phyloP scores from a whole-genome alignment of 1,140 invertebrate species.

The Coelopa frigida region DNA sequence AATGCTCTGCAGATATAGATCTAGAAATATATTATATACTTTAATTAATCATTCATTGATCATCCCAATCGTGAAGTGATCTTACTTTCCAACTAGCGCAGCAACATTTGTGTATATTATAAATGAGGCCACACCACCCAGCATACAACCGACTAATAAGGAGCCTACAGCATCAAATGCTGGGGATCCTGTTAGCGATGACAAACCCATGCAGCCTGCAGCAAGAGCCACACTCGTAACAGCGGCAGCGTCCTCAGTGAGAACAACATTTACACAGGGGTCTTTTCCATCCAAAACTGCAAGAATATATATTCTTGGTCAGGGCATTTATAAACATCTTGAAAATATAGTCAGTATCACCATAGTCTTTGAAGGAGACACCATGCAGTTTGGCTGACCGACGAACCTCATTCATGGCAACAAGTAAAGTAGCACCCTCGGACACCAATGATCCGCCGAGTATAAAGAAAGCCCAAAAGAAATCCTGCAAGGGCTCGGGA shows the following conservation, averaged over 20 bases:
- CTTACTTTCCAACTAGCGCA: slow-evolving; percentile 79
- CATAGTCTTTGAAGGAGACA: slow-evolving; percentile 73
- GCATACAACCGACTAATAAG: slow-evolving; percentile 77
- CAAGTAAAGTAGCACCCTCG: slow-evolving; percentile 84
- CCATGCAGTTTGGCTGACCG: slow-evolving; percentile 72
- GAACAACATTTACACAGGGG: slow-evolving; percentile 92
- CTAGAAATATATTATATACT: slow-evolving; percentile 43
- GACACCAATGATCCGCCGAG: slow-evolving; percentile 82
- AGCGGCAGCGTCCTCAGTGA: slow-evolving; percentile 93
- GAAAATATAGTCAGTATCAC: slow-evolving; percentile 44
- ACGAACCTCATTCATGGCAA: slow-evolving; percentile 84
- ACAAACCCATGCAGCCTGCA: slow-evolving; percentile 80
- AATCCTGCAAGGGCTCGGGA: slow-evolving; percentile 70
- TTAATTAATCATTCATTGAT: background rate
- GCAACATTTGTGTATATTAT: slow-evolving; percentile 93
- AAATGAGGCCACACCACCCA: slow-evolving; percentile 87
- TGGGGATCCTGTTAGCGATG: slow-evolving; percentile 65
- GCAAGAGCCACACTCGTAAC: slow-evolving; percentile 86
- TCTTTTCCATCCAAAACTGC: slow-evolving; percentile 70
- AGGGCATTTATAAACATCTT: background rate
- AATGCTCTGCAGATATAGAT: slow-evolving; percentile 80
- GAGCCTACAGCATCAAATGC: slow-evolving; percentile 87
- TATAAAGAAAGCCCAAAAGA: slow-evolving; percentile 79
- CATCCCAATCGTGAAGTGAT: no score
- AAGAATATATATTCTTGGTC: slow-evolving; percentile 15